Evolutionary conservation across 1,140 invertebrate species (phyloP).

Genomic region (Dreissena rostriformis): DNA sequence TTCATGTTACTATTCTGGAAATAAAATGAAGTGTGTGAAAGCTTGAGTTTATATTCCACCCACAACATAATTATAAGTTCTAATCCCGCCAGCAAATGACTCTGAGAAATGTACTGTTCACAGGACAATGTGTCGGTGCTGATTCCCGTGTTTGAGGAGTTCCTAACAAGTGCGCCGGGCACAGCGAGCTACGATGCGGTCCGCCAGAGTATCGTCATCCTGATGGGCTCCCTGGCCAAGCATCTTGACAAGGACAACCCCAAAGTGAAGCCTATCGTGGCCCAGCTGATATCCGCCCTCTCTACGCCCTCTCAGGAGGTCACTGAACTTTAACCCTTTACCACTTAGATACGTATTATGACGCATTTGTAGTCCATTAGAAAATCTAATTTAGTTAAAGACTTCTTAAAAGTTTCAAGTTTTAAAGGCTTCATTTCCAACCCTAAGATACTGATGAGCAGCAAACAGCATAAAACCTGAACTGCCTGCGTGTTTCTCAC

Average conservation of each 20-base stretch:
- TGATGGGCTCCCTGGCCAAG: conserved; percentile 97
- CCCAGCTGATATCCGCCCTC: conserved; percentile 93
- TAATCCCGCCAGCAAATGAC: background rate
- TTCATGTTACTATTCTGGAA: no score
- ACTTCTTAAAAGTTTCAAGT: no score
- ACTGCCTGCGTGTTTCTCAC: no score
- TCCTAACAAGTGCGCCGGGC: conserved; percentile 93
- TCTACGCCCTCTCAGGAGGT: conserved; percentile 98
- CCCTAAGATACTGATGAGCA: no score
- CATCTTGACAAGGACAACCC: conserved; percentile 96
- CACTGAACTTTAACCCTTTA: conserved; percentile 52
- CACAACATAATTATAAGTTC: no score
- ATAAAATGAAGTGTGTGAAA: no score
- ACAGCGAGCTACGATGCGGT: conserved; percentile 93
- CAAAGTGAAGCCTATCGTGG: conserved; percentile 95
- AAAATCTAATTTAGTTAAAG: no score
- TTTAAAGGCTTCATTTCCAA: no score
- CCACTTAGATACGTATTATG: no score
- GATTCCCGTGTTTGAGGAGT: conserved; percentile 94
- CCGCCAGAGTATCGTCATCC: conserved; percentile 96
- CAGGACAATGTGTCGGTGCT: conserved; percentile 96
- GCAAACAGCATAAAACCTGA: no score
- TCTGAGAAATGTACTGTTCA: conserved; percentile 17
- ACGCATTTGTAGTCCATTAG: no score
- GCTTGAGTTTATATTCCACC: no score